phyloP scores from a whole-genome alignment of 2,888 invertebrate species.

The Cheiracanthium punctorium region DNA sequence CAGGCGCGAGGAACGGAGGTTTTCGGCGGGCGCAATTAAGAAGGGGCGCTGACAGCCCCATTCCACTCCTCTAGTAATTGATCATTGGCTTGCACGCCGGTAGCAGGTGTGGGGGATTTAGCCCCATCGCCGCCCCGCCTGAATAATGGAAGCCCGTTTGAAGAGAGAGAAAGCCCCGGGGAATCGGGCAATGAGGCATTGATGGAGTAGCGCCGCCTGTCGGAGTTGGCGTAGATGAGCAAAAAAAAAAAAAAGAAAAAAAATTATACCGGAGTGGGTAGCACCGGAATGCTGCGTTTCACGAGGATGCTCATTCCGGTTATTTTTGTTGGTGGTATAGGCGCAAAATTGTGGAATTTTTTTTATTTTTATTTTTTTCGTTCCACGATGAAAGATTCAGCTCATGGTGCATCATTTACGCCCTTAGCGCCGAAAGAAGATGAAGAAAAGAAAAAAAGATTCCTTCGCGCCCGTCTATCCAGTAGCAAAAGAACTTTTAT shows the following conservation, averaged over 20 bases:
- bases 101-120: slow-evolving; percentile 46
- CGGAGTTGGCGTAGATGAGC: no score
- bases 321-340: not conserved
- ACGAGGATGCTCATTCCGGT: slow-evolving; percentile 32
- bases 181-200: slow-evolving; percentile 34
- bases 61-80: slow-evolving; percentile 31
- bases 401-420: slow-evolving; percentile 49
- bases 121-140: slow-evolving; percentile 16
- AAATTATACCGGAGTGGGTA: not conserved
- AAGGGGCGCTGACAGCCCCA: slow-evolving; percentile 24
- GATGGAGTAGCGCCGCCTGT: slow-evolving; percentile 27
- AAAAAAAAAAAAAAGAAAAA: not conserved
- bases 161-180: slow-evolving; percentile 1
- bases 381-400: slow-evolving; percentile 38
- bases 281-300: slow-evolving; percentile 36
- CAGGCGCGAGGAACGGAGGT: not conserved
- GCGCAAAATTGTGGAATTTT: not conserved
- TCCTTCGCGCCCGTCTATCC: not conserved
- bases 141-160: slow-evolving; percentile 31
- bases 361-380: not conserved
- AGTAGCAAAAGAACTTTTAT: not conserved
- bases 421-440: slow-evolving; percentile 30
- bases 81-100: slow-evolving; percentile 32
- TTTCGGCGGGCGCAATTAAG: slow-evolving; percentile 29
- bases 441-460: slow-evolving; percentile 5